Evolutionary conservation across 30 jellyfish, hydroid and myxozoan genomes (phyloP).

Genomic region (Mastigias papua): DNA sequence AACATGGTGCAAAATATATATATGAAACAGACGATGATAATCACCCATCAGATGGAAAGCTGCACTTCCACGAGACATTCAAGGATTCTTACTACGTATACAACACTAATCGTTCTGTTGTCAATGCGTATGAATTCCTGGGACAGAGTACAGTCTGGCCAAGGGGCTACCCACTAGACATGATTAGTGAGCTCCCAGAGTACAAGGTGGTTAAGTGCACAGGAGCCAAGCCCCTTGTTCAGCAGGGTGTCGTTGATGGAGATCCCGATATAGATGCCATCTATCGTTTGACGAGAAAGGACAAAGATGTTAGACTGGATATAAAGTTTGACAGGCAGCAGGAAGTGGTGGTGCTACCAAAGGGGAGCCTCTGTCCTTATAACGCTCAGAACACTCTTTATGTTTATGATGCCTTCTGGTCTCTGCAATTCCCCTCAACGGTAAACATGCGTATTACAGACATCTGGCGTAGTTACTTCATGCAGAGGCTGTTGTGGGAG

Average conservation of each 20-base stretch:
- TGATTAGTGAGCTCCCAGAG: slow-evolving; percentile 82
- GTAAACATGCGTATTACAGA: slow-evolving; percentile 93
- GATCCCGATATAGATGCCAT: slow-evolving; percentile 98
- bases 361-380: slow-evolving; percentile 86
- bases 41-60: slow-evolving; percentile 90
- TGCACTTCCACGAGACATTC: slow-evolving; percentile 76
- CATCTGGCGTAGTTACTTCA: slow-evolving; percentile 92
- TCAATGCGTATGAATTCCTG: slow-evolving; percentile 86
- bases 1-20: slow-evolving; percentile 94
- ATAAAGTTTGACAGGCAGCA: slow-evolving; percentile 82
- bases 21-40: slow-evolving; percentile 98
- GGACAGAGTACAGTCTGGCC: slow-evolving; percentile 99
- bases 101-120: slow-evolving; percentile 64
- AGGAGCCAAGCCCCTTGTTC: slow-evolving; percentile 81
- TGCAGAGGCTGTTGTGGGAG: slow-evolving; percentile 96
- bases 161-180: slow-evolving; percentile 94
- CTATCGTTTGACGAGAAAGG: slow-evolving; percentile 92
- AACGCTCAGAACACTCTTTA: slow-evolving; percentile 94
- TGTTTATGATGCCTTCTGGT: slow-evolving; percentile 84
- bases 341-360: slow-evolving; percentile 87
- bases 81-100: slow-evolving; percentile 74
- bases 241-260: slow-evolving; percentile 98
- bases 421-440: slow-evolving; percentile 83
- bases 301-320: slow-evolving; percentile 77
- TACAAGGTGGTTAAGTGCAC: slow-evolving; percentile 74